Conservation (phyloP, 2,888 invertebrate species). For the Heliconius cydno region DNA sequence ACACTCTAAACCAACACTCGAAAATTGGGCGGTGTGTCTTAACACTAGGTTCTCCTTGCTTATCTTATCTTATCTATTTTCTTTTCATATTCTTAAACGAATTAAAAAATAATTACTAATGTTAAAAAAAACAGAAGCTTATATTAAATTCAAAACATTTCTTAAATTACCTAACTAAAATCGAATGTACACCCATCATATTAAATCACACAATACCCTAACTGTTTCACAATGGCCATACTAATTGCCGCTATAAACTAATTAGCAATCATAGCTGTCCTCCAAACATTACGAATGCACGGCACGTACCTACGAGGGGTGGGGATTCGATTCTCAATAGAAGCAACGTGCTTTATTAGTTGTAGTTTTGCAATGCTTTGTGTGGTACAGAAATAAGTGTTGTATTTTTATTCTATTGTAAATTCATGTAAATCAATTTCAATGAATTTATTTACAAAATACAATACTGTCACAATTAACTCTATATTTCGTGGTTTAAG, state of each 20-base stretch:
- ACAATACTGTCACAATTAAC: too few species aligned
- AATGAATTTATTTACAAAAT: too few species aligned
- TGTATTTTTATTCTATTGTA: neutral
- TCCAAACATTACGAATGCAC: neutral
- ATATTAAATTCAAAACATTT: too few species aligned
- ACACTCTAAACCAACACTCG: too few species aligned
- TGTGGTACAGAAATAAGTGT: constrained; percentile 35
- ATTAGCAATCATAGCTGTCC: constrained; percentile 16
- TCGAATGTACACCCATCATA: neutral
- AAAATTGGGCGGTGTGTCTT: too few species aligned
- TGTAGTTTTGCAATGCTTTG: constrained; percentile 54
- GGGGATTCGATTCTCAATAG: constrained; percentile 47
- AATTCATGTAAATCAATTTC: too few species aligned
- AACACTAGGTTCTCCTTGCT: too few species aligned
- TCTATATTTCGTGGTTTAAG: too few species aligned
- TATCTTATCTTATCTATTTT: too few species aligned
- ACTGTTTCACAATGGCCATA: neutral
- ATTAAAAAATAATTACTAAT: too few species aligned
- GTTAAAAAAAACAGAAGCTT: too few species aligned
- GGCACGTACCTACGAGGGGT: neutral
- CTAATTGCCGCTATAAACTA: neutral
- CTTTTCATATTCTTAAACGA: too few species aligned
- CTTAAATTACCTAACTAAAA: neutral
- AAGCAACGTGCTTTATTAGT: constrained; percentile 61
- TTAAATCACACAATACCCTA: neutral